Conservation (phyloP, 1,140 invertebrate genomes). For the Macrobrachium nipponense region DNA sequence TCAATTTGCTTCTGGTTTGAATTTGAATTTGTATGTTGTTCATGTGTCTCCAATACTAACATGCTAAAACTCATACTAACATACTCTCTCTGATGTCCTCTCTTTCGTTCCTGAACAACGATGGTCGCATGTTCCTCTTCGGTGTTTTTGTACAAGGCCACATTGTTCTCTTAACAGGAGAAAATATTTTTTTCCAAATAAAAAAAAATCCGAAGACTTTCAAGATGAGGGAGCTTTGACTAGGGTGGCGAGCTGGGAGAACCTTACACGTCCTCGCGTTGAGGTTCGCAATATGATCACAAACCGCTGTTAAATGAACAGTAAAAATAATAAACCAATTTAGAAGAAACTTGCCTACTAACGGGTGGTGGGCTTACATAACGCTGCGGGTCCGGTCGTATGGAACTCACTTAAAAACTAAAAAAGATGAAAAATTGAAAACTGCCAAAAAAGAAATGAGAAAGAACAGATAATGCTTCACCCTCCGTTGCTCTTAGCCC, state of each 20-base stretch:
- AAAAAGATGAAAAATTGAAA: background rate
- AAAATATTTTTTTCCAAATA: background rate
- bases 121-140: conserved; percentile 58
- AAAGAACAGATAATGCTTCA: conserved; percentile 44
- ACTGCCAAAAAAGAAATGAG: background rate
- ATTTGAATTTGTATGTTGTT: conserved; percentile 55
- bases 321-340: conserved; percentile 18
- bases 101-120: conserved; percentile 50
- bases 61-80: conserved; percentile 47
- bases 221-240: conserved; percentile 60
- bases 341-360: conserved; percentile 50
- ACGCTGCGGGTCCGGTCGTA: conserved; percentile 40
- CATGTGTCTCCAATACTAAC: conserved; percentile 57
- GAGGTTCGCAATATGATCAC: background rate
- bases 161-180: conserved; percentile 40
- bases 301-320: background rate
- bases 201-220: conserved; percentile 51
- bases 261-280: conserved; percentile 53
- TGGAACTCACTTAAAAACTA: conserved; percentile 33
- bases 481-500: conserved; percentile 57
- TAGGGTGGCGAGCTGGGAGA: conserved; percentile 61
- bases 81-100: conserved; percentile 57
- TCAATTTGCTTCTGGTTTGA: conserved; percentile 57
- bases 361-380: conserved; percentile 56
- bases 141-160: conserved; percentile 55